Evolutionary conservation across 1,140 invertebrate species (phyloP), one percentile per base, ranked within the genome.

Genomic region (Leptonema lineaticorne): DNA sequence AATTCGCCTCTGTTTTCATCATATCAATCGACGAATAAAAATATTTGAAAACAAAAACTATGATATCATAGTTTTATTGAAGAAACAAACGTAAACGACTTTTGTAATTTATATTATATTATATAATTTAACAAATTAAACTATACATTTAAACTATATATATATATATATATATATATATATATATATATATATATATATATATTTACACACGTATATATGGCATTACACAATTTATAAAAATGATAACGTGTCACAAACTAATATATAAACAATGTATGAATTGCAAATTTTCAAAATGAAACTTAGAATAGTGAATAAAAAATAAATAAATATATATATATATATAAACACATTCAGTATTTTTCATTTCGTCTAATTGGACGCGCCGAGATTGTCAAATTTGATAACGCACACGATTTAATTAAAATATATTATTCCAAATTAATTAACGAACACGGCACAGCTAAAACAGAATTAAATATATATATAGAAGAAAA

Each of bases 391-490:
- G 20, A 53, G 50, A 53, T 53, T 53, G 50, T 53, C 50, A 53
- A 53, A 53, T 53, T 53, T 53, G 50, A 53, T 53, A 53, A 53
- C 50, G 50, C 50, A 53, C 50, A 24, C 20, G 50, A 53, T 53
- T 53, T 53, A 53, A 53, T 53, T 53, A 53, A 53, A 53, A 53
- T 53, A 26, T 53, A 53, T 53, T 53, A 53, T 26, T 53, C 50
- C 11, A 53, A 53, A 53, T 53, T 53, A 53, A 53, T 53, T 53
- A 53, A 53, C 50, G 22, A 26, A 53, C 18, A 50, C 22, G 37
- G 16, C 11, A 45, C 3, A 45, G 16, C 37, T 9, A n/a, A n/a
- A n/a, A n/a, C n/a, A n/a, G n/a, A 8, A 37, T 37, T 37, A 37
- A 8, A 37, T 37, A 37, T 53, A 16, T 53, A 18, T 16, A 53